Conservation (phyloP, 2,888 invertebrate species). For the Polydrusus pterygomalis region DNA sequence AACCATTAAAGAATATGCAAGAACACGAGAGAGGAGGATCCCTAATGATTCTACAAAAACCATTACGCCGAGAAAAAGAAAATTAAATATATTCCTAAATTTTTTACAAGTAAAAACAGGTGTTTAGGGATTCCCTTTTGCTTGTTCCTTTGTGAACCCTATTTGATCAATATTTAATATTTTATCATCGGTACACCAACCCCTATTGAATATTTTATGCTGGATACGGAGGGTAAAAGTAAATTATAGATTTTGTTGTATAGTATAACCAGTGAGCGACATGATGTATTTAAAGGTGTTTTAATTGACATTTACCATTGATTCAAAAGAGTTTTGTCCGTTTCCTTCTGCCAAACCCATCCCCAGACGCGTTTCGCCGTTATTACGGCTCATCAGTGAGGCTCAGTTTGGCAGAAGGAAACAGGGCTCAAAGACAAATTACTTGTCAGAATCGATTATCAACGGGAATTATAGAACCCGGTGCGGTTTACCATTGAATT, state of each 20-base stretch:
- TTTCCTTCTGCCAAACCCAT: too few species aligned
- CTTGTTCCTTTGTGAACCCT: not conserved
- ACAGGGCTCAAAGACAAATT: too few species aligned
- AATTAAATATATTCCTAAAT: not conserved
- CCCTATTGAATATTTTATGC: not conserved
- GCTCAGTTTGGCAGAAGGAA: too few species aligned
- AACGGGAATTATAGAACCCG: too few species aligned
- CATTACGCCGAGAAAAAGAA: not conserved
- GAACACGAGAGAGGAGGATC: not conserved
- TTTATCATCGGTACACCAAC: not conserved
- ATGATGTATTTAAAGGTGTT: too few species aligned
- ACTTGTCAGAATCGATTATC: too few species aligned
- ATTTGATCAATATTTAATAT: constrained; percentile 1
- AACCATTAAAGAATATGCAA: not conserved
- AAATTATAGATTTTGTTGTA: not conserved
- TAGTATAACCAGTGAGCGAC: too few species aligned
- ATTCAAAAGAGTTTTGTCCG: too few species aligned
- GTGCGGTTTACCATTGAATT: too few species aligned
- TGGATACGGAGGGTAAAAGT: not conserved
- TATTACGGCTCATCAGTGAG: too few species aligned
- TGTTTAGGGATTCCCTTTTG: not conserved
- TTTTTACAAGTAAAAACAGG: not conserved
- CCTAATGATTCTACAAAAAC: not conserved
- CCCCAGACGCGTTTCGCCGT: too few species aligned
- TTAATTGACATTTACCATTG: too few species aligned